phyloP scores from a whole-genome alignment of 2,797 vertebrate species.

The Sebastes melanostomus region DNA sequence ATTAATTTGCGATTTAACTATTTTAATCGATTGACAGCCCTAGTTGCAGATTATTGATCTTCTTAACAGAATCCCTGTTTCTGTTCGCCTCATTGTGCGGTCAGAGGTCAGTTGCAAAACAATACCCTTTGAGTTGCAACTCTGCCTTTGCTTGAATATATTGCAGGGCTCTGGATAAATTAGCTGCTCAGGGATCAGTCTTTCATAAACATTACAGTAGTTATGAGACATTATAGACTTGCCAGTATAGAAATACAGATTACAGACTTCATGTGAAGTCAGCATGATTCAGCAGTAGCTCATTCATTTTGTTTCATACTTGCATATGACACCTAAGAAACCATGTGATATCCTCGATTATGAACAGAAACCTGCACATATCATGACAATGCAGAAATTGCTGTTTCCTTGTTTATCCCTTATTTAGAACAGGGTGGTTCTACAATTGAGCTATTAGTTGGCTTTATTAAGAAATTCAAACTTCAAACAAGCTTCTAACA shows the following conservation, averaged over 20 bases:
- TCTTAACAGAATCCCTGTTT: not conserved
- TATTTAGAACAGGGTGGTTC: not conserved
- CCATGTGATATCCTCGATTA: conserved; percentile 16
- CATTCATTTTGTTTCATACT: not conserved
- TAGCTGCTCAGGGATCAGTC: not conserved
- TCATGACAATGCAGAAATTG: conserved; percentile 23
- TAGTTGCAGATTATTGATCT: not conserved
- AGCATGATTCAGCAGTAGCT: conserved; percentile 17
- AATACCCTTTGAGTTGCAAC: not conserved
- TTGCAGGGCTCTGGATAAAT: not conserved
- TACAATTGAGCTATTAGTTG: not conserved
- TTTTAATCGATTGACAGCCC: too few relatives aligned
- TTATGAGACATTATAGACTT: not conserved
- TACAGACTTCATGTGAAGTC: not conserved
- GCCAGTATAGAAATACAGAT: not conserved
- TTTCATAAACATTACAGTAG: not conserved
- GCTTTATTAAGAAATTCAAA: not conserved
- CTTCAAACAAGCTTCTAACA: not conserved
- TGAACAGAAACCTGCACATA: conserved; percentile 28
- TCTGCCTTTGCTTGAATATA: not conserved
- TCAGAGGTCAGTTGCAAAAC: not conserved
- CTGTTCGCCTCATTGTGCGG: not conserved
- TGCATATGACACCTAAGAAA: not conserved
- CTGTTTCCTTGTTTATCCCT: not conserved
- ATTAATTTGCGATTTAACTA: too few relatives aligned